Evolutionary conservation across 2,113 vertebrate species (phyloP).

Genomic region (Sylvilagus bachmani): DNA sequence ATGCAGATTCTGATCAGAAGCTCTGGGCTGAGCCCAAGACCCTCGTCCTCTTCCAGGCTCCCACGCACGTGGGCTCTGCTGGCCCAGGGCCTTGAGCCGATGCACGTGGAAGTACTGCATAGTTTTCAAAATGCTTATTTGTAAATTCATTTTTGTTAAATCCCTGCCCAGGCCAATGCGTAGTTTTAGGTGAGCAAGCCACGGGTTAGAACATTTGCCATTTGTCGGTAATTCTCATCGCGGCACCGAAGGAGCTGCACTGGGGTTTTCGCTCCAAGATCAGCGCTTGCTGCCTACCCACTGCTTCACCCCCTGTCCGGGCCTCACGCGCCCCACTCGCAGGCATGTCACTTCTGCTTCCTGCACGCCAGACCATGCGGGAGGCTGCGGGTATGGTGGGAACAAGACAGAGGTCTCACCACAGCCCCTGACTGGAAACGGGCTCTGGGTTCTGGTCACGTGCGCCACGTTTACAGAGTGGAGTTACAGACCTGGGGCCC

Average conservation of each 20-base stretch:
- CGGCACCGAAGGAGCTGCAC: background rate
- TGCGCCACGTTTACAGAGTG: background rate
- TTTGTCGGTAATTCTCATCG: background rate
- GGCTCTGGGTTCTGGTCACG: background rate
- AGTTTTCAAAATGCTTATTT: background rate
- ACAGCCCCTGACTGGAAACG: background rate
- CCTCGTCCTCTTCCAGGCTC: background rate
- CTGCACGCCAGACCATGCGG: background rate
- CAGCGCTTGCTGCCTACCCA: too few species aligned
- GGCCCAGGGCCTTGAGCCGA: background rate
- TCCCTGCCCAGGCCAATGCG: background rate
- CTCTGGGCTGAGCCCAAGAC: background rate
- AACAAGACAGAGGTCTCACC: background rate
- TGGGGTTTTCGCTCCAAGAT: background rate
- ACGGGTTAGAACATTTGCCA: background rate
- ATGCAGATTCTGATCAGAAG: background rate
- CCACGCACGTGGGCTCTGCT: background rate
- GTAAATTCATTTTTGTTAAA: background rate
- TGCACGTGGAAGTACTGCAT: background rate
- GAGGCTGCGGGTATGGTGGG: background rate
- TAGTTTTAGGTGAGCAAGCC: background rate
- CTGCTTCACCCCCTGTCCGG: background rate
- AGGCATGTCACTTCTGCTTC: background rate
- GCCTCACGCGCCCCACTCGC: background rate
- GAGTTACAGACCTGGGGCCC: background rate